phyloP scores from a whole-genome alignment of 1,140 invertebrate genomes.

The Gonatopus flavifemur region DNA sequence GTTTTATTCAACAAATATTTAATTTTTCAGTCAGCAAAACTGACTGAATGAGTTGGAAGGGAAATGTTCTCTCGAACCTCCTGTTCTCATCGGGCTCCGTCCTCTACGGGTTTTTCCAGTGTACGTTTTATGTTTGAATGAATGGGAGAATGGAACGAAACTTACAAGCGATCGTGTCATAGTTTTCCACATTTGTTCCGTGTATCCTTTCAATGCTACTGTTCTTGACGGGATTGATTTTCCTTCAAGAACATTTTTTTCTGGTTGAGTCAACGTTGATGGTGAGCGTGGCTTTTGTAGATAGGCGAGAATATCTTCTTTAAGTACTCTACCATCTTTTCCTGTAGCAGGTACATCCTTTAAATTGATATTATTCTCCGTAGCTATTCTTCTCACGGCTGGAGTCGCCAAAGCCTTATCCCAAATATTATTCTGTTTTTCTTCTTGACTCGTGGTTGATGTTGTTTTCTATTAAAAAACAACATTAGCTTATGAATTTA shows the following conservation, averaged over 20 bases:
- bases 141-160: conserved; percentile 6
- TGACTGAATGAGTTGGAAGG: no score
- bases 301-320: conserved; percentile 89
- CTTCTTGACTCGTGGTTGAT: not conserved
- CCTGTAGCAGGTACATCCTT: conserved; percentile 80
- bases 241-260: conserved; percentile 32
- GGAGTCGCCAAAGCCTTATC: conserved; percentile 85
- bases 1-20: no score
- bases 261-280: conserved; percentile 9
- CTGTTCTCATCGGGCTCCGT: no score
- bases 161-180: conserved; percentile 88
- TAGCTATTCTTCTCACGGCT: conserved; percentile 89
- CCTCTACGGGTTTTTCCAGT: no score
- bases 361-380: conserved; percentile 85
- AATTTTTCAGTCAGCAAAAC: no score
- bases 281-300: conserved; percentile 59
- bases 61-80: no score
- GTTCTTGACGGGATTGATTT: conserved; percentile 37
- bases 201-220: conserved; percentile 74
- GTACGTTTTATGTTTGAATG: not conserved
- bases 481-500: no score
- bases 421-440: not conserved
- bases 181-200: conserved; percentile 92
- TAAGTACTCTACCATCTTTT: conserved; percentile 88
- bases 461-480: no score